A percentile compares a stretch with the other conserved stretches of the same genome.
Conservation (phyloP, 1,140 invertebrate species). For the Sitobion miscanthi region DNA sequence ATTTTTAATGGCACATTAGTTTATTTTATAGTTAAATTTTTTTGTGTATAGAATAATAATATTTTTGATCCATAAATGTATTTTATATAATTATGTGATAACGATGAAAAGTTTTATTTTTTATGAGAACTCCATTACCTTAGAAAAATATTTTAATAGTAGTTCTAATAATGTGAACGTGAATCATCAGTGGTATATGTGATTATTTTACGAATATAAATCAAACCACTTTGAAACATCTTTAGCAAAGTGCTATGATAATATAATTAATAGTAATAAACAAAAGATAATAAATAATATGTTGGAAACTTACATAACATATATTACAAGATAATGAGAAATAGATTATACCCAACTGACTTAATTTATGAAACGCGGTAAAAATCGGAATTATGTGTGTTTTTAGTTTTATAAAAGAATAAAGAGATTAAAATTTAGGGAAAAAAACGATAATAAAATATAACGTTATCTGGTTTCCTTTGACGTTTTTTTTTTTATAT, state of each 20-base stretch:
- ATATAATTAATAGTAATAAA: background rate
- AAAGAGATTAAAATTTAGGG: slow-evolving; percentile 22
- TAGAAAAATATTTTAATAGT: background rate
- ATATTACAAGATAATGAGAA: slow-evolving; percentile 38
- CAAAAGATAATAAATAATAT: slow-evolving; percentile 42
- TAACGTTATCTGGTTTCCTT: slow-evolving; percentile 51
- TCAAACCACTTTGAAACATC: slow-evolving; percentile 14
- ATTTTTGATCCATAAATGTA: background rate
- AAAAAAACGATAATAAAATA: slow-evolving; percentile 46
- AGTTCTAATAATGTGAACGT: background rate
- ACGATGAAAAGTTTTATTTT: background rate
- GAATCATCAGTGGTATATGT: background rate
- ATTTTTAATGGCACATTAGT: background rate
- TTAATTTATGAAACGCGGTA: slow-evolving; percentile 28
- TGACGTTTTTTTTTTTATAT: slow-evolving; percentile 2
- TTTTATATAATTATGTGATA: background rate
- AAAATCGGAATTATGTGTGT: slow-evolving; percentile 33
- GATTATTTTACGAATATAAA: slow-evolving; percentile 4
- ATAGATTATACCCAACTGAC: slow-evolving; percentile 20
- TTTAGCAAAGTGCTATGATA: background rate
- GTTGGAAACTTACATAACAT: slow-evolving; percentile 6
- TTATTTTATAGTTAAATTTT: background rate
- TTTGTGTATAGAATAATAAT: background rate
- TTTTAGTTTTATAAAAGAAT: slow-evolving; percentile 35
- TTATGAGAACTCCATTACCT: background rate